Base-by-base conservation (phyloP, 2,113 vertebrate species). In the Arothron firmamentum region DNA sequence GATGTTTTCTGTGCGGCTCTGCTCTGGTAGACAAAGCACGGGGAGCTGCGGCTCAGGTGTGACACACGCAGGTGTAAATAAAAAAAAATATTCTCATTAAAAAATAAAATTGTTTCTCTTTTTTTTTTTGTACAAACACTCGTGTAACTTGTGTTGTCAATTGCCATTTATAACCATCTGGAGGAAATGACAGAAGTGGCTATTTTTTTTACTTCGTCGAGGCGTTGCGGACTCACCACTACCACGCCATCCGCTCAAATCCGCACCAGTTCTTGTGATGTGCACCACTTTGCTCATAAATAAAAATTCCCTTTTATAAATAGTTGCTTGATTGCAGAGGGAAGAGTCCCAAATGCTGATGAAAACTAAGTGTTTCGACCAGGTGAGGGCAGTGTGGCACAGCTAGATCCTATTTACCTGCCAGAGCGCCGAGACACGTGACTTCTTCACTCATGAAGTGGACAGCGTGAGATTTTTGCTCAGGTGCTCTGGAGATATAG, bases 361-460 rank as follows among this genome's bases (percentile, higher is more conserved):
- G 43, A 45, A 45, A 17, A 8, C 14, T 83, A 70, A 57, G 52
- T 11, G 4, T 18, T 53, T 14, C 34, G 52, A 48, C 85, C 90
- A 90, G 85, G 65, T 83, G 89, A 83, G 88, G 90, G 90, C 85
- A 89, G 87, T 84, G 88, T 83, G 78, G 81, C 74, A 87, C 78
- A 88, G 82, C 56, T 42, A 74, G 72, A 82, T 6, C 66, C n/a
- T 46, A 76, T 67, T 38, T 23, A 53, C 56, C 56, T 48, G 28
- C 52, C 38, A 58, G 20, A 65, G 45, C 14, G 47, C 17, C 6
- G 41, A 17, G n/a, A 18, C 52, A n/a, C 6, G 6, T n/a, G 38
- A 31, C 55, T 63, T 66, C 48, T 28, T 56, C 48, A 55, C 18
- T 58, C 59, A 25, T n/a, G 14, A 56, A 64, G 49, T 23, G 50